phyloP scores from a whole-genome alignment of 2,888 invertebrate genomes.

The Archips crataeganus region DNA sequence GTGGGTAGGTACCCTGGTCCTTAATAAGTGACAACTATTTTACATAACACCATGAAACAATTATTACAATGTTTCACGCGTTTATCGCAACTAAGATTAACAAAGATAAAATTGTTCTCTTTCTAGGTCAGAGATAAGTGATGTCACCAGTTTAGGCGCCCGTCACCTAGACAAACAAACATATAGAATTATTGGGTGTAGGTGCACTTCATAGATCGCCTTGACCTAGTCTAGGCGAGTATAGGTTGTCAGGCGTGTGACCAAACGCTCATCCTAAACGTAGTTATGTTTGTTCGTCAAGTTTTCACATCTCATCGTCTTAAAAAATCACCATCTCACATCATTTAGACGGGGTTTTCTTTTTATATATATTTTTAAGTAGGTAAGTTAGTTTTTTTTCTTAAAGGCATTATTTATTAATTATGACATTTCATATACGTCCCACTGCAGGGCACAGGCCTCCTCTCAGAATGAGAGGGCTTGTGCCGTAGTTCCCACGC shows the following conservation, averaged over 20 bases:
- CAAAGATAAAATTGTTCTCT: slow-evolving; percentile 24
- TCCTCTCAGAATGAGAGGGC: too few species aligned
- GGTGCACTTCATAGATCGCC: slow-evolving; percentile 32
- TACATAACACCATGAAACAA: slow-evolving; percentile 3
- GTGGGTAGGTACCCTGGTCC: not conserved
- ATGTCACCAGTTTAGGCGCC: slow-evolving; percentile 35
- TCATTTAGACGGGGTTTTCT: too few species aligned
- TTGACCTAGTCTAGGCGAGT: slow-evolving; percentile 32
- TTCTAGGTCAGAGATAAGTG: slow-evolving; percentile 40
- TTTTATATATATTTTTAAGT: too few species aligned
- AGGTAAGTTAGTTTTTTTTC: too few species aligned
- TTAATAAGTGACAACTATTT: not conserved
- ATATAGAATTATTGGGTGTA: slow-evolving; percentile 34
- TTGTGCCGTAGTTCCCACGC: too few species aligned
- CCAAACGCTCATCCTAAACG: slow-evolving; percentile 9
- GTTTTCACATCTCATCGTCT: not conserved
- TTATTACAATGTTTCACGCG: not conserved
- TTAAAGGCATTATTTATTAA: too few species aligned
- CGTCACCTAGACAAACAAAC: slow-evolving; percentile 32
- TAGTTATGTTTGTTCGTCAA: not conserved
- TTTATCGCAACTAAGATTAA: slow-evolving; percentile 21
- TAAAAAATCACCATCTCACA: too few species aligned
- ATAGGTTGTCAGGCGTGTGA: slow-evolving; percentile 10
- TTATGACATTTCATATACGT: too few species aligned
- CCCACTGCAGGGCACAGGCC: too few species aligned